phyloP scores from a whole-genome alignment of 2,797 vertebrate species.

The Babyrousa celebensis region DNA sequence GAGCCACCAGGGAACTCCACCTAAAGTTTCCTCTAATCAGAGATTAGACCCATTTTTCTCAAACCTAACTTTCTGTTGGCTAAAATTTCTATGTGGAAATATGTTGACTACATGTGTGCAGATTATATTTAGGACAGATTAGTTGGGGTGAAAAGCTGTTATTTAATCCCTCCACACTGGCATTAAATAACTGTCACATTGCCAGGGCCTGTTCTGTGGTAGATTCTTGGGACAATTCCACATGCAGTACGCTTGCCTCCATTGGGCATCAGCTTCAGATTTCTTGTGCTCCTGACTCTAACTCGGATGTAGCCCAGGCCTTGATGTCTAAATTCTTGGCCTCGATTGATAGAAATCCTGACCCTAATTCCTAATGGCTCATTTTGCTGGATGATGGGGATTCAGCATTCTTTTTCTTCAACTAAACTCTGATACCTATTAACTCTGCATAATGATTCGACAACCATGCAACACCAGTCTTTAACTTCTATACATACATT shows the following conservation, averaged over 20 bases:
- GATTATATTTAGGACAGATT: background rate
- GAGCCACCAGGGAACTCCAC: too few relatives aligned
- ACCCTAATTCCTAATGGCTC: background rate
- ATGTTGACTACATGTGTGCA: background rate
- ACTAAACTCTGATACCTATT: background rate
- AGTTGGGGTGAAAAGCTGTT: background rate
- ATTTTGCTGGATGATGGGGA: slow-evolving; percentile 24
- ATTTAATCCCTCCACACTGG: background rate
- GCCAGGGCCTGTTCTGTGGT: background rate
- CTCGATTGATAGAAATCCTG: background rate
- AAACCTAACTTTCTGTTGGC: slow-evolving; percentile 6
- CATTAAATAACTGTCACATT: too few relatives aligned
- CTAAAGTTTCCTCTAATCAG: background rate
- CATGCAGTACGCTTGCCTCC: background rate
- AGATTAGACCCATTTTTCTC: slow-evolving; percentile 29
- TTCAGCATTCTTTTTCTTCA: slow-evolving; percentile 30
- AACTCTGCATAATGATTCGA: slow-evolving; percentile 30
- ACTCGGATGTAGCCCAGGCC: background rate
- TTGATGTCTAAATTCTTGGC: slow-evolving; percentile 1
- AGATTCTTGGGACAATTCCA: too few relatives aligned
- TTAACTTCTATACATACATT: background rate
- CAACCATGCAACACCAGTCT: background rate
- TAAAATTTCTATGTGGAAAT: slow-evolving; percentile 43
- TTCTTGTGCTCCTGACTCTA: background rate
- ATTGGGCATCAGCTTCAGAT: background rate